Conservation (phyloP, 2,888 invertebrate species). For the Panorpa germanica region DNA sequence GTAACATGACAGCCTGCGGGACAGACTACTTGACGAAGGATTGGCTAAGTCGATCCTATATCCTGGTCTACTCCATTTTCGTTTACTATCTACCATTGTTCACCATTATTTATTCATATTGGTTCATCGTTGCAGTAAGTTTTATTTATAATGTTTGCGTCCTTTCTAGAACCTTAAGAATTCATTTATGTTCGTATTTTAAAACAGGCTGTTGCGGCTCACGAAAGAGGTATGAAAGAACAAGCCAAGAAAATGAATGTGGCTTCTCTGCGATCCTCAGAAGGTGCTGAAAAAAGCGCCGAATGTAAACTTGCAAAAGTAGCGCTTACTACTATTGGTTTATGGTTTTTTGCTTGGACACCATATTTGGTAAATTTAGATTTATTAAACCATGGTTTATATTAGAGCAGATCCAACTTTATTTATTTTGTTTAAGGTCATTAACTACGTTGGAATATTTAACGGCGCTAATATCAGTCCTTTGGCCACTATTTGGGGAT, state of each 20-base stretch:
- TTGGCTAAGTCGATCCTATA: conserved; percentile 60
- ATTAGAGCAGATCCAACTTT: no score
- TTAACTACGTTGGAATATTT: conserved; percentile 66
- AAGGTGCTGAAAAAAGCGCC: conserved; percentile 58
- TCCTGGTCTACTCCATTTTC: conserved; percentile 58
- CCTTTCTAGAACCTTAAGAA: no score
- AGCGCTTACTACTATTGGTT: conserved; percentile 71
- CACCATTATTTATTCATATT: conserved; percentile 72
- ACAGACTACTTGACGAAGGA: conserved; percentile 68
- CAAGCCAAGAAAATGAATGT: conserved; percentile 92
- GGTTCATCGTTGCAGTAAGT: conserved; percentile 62
- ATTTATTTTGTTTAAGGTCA: no score
- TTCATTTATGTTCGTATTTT: background rate
- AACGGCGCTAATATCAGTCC: conserved; percentile 55
- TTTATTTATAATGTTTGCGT: background rate
- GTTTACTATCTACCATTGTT: conserved; percentile 60
- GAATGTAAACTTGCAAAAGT: conserved; percentile 81
- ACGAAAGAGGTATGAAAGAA: conserved; percentile 73
- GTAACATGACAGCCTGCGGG: conserved; percentile 85
- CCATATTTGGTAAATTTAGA: no score
- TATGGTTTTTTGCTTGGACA: conserved; percentile 90
- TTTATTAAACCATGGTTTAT: no score
- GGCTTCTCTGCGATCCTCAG: conserved; percentile 63
- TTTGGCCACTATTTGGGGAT: conserved; percentile 72
- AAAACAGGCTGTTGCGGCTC: conserved; percentile 53